These are phyloP conservation scores for Herminia tarsipennalis DNA, from an alignment of 2,888 invertebrate species.

Conservation along the genomic window DNA sequence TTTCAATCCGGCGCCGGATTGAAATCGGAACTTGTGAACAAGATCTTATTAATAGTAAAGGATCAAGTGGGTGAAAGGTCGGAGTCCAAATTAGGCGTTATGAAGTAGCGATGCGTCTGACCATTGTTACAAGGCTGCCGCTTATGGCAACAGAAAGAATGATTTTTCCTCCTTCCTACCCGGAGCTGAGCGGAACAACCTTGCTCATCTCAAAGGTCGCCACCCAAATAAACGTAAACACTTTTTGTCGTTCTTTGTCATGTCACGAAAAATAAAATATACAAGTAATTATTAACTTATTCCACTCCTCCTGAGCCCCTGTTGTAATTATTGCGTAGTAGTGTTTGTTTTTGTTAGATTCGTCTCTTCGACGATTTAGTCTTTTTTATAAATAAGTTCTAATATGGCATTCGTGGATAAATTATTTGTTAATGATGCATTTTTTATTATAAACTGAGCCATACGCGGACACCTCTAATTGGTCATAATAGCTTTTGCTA, in stretches of 20 bases:
- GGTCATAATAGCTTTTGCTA: no score
- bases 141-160: constrained; percentile 59
- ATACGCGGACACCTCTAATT: no score
- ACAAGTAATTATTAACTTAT: constrained; percentile 21
- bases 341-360: constrained; percentile 25
- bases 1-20: no score
- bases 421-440: no score
- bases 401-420: constrained; percentile 10
- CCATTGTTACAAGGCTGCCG: constrained; percentile 70
- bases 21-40: no score
- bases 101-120: constrained; percentile 37
- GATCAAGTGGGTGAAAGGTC: constrained; percentile 24
- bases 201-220: constrained; percentile 71
- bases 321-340: constrained; percentile 19
- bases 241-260: constrained; percentile 52
- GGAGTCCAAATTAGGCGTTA: constrained; percentile 33
- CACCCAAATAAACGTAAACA: constrained; percentile 62
- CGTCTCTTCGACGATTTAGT: constrained; percentile 17
- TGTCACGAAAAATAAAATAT: constrained; percentile 40
- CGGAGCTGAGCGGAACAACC: constrained; percentile 70
- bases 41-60: constrained; percentile 25
- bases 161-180: constrained; percentile 78
- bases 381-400: constrained; percentile 1
- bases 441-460: no score
- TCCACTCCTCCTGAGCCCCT: constrained; percentile 3